Conservation (phyloP, 2,113 vertebrate genomes). For the Ramphastos sulfuratus region DNA sequence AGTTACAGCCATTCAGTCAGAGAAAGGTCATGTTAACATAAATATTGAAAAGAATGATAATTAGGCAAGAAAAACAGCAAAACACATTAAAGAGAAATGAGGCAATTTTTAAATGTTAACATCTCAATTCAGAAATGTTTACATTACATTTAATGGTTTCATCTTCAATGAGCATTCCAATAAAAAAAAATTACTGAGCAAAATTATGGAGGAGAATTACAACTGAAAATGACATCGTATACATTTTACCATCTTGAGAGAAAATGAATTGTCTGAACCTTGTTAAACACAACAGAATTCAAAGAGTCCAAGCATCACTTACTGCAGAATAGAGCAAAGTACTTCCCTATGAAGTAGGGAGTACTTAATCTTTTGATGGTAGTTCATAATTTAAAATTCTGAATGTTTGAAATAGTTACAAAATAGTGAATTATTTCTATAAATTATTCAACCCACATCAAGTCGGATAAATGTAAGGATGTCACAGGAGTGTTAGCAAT, state of each 20-base stretch:
- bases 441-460: not conserved
- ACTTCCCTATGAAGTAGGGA: not conserved
- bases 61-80: conserved; percentile 72
- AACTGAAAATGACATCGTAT: not conserved
- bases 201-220: conserved; percentile 36
- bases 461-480: not conserved
- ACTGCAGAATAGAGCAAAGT: not conserved
- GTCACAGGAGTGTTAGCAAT: not conserved
- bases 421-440: not conserved
- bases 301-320: not conserved
- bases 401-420: not conserved
- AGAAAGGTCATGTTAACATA: conserved; percentile 77
- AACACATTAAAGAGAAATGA: conserved; percentile 67
- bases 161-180: conserved; percentile 50
- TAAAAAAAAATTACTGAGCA: conserved; percentile 8
- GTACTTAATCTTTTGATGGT: not conserved
- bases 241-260: conserved; percentile 1
- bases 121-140: conserved; percentile 69
- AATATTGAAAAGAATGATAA: conserved; percentile 77
- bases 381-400: not conserved
- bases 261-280: not conserved
- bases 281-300: conserved; percentile 8
- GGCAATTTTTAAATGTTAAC: conserved; percentile 74
- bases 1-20: conserved; percentile 69
- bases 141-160: conserved; percentile 55